Base-by-base conservation (phyloP, 1,140 invertebrate genomes). In the Drosophila persimilis region DNA sequence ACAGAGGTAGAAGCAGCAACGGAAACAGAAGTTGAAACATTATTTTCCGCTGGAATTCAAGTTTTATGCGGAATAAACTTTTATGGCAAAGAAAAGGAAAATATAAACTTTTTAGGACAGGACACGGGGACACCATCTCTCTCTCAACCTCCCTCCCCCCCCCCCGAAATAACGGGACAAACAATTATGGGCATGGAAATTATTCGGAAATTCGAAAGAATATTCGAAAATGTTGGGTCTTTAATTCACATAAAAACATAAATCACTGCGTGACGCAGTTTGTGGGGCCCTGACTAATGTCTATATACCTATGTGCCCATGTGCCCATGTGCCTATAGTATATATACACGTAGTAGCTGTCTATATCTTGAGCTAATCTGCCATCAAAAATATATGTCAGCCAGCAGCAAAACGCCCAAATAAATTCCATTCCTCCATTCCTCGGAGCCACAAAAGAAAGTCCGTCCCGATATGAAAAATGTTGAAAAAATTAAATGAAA, bases 351-450 rank as follows among this genome's bases (percentile, higher is more conserved):
- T 11, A 13, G 35, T 13, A 39, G 29, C 46, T 56, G 55, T 54
- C 31, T 35, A 11, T 57, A 46, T 46, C 51, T 29, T 52, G 35
- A 24, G 47, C 69, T 85, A 84, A 81, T 81, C 78, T 69, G 47
- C 64, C 66, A 59, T 67, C 57, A 62, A 64, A 72, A 77, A 80
- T 85, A 85, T 80, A 58, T 83, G 79, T 74, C 62, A 75, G 60
- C 24, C 20, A 17, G 17, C 20, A 17, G 17, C n/a, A 61, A 51
- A 50, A 48, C 43, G 65, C 57, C 57, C 69, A 65, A 77, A 83
- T 69, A 69, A 69, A 73, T 64, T 77, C 55, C 35, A 73, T 64
- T 77, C 55, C 35, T 77, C 51, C 35, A 35, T 35, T 35, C 3
- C 31, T 11, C 31, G 9, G 66, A 56, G 48, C 55, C 39, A 46